phyloP scores from a whole-genome alignment of 2,113 vertebrate genomes.

The Meriones unguiculatus region DNA sequence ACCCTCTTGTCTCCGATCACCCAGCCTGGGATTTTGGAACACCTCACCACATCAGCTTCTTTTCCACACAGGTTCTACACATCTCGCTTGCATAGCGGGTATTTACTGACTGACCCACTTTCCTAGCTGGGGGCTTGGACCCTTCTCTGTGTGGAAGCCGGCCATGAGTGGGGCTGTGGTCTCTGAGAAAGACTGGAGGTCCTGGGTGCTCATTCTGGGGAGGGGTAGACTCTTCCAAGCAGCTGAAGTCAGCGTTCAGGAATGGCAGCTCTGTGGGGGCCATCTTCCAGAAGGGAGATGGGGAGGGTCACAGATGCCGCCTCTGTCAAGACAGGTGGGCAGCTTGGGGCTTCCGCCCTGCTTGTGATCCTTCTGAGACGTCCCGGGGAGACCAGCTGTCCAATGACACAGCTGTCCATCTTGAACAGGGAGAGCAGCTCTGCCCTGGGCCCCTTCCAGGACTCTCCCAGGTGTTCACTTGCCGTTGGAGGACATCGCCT shows the following conservation, averaged over 20 bases:
- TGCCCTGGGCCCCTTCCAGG: neutral
- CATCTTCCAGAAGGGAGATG: neutral
- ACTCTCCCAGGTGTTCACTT: neutral
- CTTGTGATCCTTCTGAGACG: rapidly evolving
- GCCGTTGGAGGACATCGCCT: neutral
- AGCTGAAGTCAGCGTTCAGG: neutral
- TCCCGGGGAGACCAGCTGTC: neutral
- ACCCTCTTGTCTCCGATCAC: neutral
- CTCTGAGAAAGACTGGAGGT: too few species aligned
- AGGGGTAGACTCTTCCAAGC: too few species aligned
- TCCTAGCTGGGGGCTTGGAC: too few species aligned
- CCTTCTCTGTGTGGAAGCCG: neutral
- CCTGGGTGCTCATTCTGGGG: neutral
- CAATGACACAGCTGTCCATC: neutral
- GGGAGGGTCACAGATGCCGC: neutral
- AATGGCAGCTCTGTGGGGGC: neutral
- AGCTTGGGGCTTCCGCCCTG: neutral
- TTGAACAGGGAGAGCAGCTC: neutral
- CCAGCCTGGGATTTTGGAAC: neutral
- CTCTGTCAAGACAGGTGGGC: neutral
- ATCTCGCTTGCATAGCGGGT: neutral
- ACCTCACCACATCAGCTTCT: neutral
- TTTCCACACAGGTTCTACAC: too few species aligned
- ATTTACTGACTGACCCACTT: too few species aligned
- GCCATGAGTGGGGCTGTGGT: rapidly evolving